Evolutionary conservation across 35 echinoderm and acorn worm genomes (phyloP).

Genomic region (Acanthaster planci): DNA sequence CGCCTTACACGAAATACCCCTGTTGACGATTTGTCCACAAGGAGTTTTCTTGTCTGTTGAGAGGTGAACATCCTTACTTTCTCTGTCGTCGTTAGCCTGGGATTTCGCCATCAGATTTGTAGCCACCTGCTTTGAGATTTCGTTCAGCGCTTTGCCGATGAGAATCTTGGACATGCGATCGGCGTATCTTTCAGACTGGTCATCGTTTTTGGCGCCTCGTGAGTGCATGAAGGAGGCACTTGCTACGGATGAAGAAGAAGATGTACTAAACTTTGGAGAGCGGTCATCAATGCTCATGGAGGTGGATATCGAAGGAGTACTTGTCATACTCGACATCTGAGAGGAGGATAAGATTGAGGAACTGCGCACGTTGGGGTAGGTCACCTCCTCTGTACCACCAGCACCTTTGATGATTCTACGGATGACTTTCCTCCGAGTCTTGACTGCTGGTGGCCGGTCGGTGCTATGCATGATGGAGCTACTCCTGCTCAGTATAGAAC

Average conservation of each 20-base stretch:
- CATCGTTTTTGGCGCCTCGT: slow-evolving; percentile 24
- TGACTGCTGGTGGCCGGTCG: slow-evolving; percentile 42
- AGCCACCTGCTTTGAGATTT: slow-evolving; percentile 66
- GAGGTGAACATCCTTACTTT: background rate
- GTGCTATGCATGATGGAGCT: slow-evolving; percentile 43
- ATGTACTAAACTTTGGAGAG: slow-evolving; percentile 26
- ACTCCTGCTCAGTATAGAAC: slow-evolving; percentile 70
- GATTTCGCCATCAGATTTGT: slow-evolving; percentile 18
- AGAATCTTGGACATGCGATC: slow-evolving; percentile 64
- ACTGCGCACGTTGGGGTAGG: slow-evolving; percentile 11
- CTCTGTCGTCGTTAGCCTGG: background rate
- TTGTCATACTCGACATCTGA: slow-evolving; percentile 41
- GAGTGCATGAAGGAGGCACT: slow-evolving; percentile 10
- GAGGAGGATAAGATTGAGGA: slow-evolving; percentile 3
- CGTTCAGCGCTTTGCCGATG: slow-evolving; percentile 61
- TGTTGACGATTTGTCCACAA: background rate
- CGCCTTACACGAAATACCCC: background rate
- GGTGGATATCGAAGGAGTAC: slow-evolving; percentile 41
- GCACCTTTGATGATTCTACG: slow-evolving; percentile 80
- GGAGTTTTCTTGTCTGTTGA: background rate
- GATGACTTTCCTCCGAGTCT: slow-evolving; percentile 79
- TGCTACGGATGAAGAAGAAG: slow-evolving; percentile 47
- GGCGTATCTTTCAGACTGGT: slow-evolving; percentile 40
- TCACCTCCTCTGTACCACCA: slow-evolving; percentile 76
- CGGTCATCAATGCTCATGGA: slow-evolving; percentile 49